These are phyloP conservation scores for Argynnis bischoffii DNA, from an alignment of 2,888 invertebrate genomes.

Conservation along the genomic window DNA sequence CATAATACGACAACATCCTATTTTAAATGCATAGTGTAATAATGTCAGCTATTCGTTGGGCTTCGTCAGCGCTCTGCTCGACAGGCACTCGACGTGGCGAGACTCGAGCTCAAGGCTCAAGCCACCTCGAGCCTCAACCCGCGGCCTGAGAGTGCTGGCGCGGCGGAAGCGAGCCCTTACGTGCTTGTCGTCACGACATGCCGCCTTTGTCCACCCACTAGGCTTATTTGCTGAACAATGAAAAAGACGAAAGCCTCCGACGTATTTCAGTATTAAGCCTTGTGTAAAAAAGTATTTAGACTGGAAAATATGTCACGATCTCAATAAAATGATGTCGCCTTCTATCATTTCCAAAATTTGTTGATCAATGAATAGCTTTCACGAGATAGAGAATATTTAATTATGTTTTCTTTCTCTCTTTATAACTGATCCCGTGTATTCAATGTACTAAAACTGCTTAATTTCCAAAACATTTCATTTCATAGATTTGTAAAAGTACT, in stretches of 20 bases:
- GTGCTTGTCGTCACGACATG: constrained; percentile 74
- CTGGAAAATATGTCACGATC: constrained; percentile 59
- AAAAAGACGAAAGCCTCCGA: constrained; percentile 73
- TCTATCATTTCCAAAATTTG: constrained; percentile 62
- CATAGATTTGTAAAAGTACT: no score
- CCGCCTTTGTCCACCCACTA: constrained; percentile 81
- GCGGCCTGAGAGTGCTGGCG: constrained; percentile 74
- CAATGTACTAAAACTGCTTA: not conserved
- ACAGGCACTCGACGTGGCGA: constrained; percentile 61
- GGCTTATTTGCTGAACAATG: constrained; percentile 82
- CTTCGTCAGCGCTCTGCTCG: constrained; percentile 75
- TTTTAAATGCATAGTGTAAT: constrained; percentile 69
- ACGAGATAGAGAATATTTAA: constrained; percentile 67
- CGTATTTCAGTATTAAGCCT: constrained; percentile 63
- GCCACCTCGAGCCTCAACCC: constrained; percentile 58
- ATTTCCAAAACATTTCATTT: not conserved
- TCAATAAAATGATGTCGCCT: constrained; percentile 55
- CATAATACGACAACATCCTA: constrained; percentile 61
- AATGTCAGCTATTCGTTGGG: constrained; percentile 71
- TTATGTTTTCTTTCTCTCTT: constrained; percentile 72
- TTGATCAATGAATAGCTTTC: constrained; percentile 77
- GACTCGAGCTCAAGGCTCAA: constrained; percentile 50
- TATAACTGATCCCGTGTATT: constrained; percentile 57
- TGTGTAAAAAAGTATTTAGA: constrained; percentile 57
- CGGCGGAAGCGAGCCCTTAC: constrained; percentile 79